These are phyloP conservation scores for Aegotheles bennettii DNA, from an alignment of 2,113 vertebrate species.

Conservation along the genomic window DNA sequence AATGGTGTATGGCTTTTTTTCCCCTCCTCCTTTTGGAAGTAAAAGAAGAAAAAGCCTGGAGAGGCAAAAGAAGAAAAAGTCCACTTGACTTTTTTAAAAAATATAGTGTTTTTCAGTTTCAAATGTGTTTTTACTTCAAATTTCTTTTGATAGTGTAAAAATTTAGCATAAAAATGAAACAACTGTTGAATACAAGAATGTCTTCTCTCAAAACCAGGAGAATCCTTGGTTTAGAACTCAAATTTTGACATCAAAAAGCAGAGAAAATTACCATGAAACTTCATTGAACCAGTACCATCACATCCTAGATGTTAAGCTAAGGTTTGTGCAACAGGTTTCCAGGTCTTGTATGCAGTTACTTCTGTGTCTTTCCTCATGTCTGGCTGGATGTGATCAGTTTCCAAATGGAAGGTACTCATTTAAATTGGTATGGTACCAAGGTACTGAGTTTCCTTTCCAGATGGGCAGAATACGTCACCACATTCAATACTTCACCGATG, in stretches of 20 bases:
- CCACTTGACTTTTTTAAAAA: not conserved
- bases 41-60: not conserved
- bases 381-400: not conserved
- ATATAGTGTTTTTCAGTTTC: not conserved
- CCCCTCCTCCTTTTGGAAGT: not conserved
- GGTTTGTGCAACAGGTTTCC: not conserved
- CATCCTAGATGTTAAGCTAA: not conserved
- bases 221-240: not conserved
- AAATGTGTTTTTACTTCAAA: not conserved
- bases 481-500: not conserved
- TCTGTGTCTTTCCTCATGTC: not conserved
- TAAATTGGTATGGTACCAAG: not conserved
- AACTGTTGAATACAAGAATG: not conserved
- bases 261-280: not conserved
- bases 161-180: not conserved
- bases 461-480: not conserved
- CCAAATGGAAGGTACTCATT: not conserved
- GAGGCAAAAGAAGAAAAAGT: not conserved
- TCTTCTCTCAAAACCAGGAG: not conserved
- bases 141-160: not conserved
- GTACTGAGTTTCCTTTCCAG: not conserved
- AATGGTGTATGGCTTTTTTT: fast-evolving
- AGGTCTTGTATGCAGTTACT: not conserved
- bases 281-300: not conserved
- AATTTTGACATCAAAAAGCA: not conserved